Percentiles rank a stretch among this genome's conserved stretches.
phyloP scores from a whole-genome alignment of 2,888 invertebrate species.

The Hartigia nigra region DNA sequence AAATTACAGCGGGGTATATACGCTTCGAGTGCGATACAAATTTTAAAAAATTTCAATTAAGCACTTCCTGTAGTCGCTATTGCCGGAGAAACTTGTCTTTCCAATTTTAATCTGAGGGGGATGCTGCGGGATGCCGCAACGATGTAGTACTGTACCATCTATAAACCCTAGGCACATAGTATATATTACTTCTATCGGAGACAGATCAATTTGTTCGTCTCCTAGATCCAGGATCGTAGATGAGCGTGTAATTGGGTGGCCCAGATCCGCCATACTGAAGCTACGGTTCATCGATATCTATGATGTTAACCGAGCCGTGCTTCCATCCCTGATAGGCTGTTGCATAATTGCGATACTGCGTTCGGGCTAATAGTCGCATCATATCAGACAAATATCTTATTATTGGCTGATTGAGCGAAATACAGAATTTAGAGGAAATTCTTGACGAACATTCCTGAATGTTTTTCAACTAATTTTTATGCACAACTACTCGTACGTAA shows the following conservation, averaged over 20 bases:
- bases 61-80: not conserved
- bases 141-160: not conserved
- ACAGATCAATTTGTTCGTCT: conserved; percentile 60
- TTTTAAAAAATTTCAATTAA: not conserved
- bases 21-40: not conserved
- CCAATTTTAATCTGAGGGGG: not conserved
- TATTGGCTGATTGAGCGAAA: conserved; percentile 36
- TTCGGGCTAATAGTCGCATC: conserved; percentile 50
- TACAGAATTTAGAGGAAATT: not conserved
- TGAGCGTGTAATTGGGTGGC: conserved; percentile 59
- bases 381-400: conserved; percentile 52
- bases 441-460: not conserved
- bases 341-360: conserved; percentile 53
- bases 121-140: not conserved
- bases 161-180: not conserved
- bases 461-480: not conserved
- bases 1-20: not conserved
- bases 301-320: conserved; percentile 56
- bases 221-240: conserved; percentile 56
- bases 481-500: not conserved
- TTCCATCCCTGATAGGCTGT: conserved; percentile 51
- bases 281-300: conserved; percentile 54
- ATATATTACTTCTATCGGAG: conserved; percentile 17
- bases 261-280: conserved; percentile 44
- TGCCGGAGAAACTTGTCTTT: not conserved